Percentiles rank a stretch among this genome's conserved stretches.
Evolutionary conservation across 2,113 vertebrate genomes (phyloP).

Genomic region (Pseudois nayaur): DNA sequence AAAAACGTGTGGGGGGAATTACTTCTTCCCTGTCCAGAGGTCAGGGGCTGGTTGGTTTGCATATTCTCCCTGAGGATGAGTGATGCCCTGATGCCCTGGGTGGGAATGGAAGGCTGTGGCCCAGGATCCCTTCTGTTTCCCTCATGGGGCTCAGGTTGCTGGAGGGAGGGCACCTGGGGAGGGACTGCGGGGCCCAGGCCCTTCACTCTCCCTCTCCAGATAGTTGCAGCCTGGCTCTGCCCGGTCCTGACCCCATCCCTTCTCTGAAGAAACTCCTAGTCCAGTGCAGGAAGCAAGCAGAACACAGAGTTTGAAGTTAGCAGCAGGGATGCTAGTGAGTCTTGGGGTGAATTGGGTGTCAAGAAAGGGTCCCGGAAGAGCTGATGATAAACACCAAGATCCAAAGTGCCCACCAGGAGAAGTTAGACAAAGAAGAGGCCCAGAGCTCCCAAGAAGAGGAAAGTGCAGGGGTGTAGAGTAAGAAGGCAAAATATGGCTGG

Average conservation of each 20-base stretch:
- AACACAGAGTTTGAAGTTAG: not conserved
- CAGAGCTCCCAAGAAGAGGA: not conserved
- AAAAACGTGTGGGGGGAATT: too few relatives aligned
- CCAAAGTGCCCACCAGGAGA: not conserved
- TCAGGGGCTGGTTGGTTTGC: not conserved
- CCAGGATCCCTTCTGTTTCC: not conserved
- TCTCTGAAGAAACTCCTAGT: not conserved
- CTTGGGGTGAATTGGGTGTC: not conserved
- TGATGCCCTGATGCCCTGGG: not conserved
- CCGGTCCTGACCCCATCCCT: not conserved
- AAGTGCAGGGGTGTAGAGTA: not conserved
- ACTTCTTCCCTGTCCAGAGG: not conserved
- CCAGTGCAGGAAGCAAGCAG: not conserved
- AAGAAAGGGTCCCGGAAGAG: not conserved
- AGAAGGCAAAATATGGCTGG: not conserved
- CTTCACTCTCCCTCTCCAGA: not conserved
- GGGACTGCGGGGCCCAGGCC: accelerated
- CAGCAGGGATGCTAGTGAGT: not conserved
- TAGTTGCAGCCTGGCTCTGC: not conserved
- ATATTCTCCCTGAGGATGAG: accelerated
- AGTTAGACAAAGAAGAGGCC: not conserved
- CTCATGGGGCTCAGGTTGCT: not conserved
- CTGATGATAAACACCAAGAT: not conserved
- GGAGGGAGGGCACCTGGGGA: not conserved
- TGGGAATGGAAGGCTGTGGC: not conserved